Base-by-base conservation (phyloP, 2,113 vertebrate species). In the Tiliqua scincoides region DNA sequence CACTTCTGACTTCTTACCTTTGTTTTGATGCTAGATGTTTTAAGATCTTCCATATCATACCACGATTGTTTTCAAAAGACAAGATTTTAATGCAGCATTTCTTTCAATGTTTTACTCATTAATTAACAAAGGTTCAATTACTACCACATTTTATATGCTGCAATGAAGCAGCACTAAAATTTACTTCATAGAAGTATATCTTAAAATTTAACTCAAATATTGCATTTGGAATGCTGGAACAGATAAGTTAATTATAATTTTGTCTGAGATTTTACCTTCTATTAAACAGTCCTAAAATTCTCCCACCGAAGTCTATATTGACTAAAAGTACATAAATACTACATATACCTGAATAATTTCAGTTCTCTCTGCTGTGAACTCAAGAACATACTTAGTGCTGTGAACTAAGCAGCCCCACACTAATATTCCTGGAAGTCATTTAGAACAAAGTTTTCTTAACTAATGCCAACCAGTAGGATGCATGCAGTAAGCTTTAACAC, bases 391-490 rank as follows among this genome's bases (percentile, higher is more conserved):
- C 88, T n/a, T n/a, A n/a, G n/a, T n/a, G n/a, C n/a, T n/a, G n/a
- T n/a, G n/a, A n/a, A 91, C 88, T 90, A 84, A 93, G 89, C 37
- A 94, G 93, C 89, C 93, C 92, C 88, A 37, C 63, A 88, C 3
- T 0, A 67, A 84, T 94, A 94, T 81, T 92, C 72, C 89, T 93
- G 86, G 82, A 92, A 90, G 90, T 92, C 93, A 91, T 87, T 90
- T 70, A 91, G 94, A 94, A 96, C 87, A 90, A 95, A 89, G 87
- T 85, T 79, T 95, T 96, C 91, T 96, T 90, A 87, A 93, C 93
- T 93, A 92, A 89, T 94, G 90, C 82, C 92, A 95, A 92, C 90
- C 91, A 70, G 67, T 59, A 92, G 95, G 95, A 91, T 83, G 91
- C 84, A 91, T 90, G 89, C 89, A 89, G 93, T 95, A 91, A 89